Percentiles rank a stretch among this genome's conserved stretches.
These are phyloP conservation scores for Percopsis transmontana DNA, from an alignment of 2,113 vertebrate species.

Conservation along the genomic window DNA sequence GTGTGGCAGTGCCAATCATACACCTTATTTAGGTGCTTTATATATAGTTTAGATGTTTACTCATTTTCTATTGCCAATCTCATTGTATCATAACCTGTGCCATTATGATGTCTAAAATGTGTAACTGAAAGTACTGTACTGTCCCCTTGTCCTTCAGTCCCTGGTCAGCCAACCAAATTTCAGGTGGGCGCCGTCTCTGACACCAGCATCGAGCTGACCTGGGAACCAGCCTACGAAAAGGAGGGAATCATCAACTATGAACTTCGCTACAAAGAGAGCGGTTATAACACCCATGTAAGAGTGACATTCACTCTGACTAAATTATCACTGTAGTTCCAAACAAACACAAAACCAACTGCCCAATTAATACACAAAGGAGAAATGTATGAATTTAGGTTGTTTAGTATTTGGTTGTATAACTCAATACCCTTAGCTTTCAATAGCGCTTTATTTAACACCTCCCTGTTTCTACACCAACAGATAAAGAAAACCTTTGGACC, in stretches of 20 bases:
- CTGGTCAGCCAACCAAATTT: conserved; percentile 95
- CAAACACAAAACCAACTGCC: neutral
- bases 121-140: no score
- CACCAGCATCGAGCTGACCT: conserved; percentile 88
- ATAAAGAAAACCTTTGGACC: conserved; percentile 88
- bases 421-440: neutral
- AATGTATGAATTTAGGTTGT: neutral
- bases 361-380: neutral
- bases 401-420: neutral
- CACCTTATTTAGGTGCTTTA: no score
- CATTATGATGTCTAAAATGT: no score
- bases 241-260: conserved; percentile 93
- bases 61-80: no score
- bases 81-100: no score
- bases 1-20: no score
- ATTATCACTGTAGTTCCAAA: neutral
- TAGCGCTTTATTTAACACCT: neutral
- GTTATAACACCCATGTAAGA: conserved; percentile 82
- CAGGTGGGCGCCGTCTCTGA: conserved; percentile 90
- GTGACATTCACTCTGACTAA: neutral
- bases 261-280: conserved; percentile 86
- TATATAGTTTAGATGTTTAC: no score
- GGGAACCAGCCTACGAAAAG: conserved; percentile 89
- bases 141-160: conserved; percentile 79
- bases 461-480: conserved; percentile 66